Evolutionary conservation across 2,113 vertebrate genomes (phyloP).

Genomic region (Corydoras sp.): DNA sequence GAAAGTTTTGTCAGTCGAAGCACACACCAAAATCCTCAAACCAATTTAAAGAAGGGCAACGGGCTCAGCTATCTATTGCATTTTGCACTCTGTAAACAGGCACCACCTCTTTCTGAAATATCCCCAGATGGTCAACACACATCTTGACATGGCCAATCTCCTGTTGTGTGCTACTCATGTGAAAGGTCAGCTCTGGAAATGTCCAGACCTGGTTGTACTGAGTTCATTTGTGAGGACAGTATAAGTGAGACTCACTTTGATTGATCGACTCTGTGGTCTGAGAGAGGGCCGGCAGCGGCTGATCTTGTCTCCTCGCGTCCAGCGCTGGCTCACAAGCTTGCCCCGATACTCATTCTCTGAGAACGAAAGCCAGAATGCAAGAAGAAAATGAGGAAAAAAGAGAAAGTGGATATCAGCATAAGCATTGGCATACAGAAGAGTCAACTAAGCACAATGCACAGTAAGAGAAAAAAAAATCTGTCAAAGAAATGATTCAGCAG

Average conservation of each 20-base stretch:
- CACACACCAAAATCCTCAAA: too few relatives aligned
- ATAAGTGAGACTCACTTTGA: constrained; percentile 75
- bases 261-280: constrained; percentile 70
- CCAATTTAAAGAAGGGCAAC: too few relatives aligned
- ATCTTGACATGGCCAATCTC: too few relatives aligned
- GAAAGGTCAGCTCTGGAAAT: too few relatives aligned
- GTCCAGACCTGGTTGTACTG: too few relatives aligned
- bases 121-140: too few relatives aligned
- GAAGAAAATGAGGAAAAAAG: constrained; percentile 1
- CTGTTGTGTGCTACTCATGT: too few relatives aligned
- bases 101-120: too few relatives aligned
- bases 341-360: constrained; percentile 96
- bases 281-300: constrained; percentile 76
- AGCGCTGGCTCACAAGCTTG: constrained; percentile 93
- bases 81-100: too few relatives aligned
- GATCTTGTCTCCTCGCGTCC: constrained; percentile 86
- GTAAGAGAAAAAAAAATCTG: background rate
- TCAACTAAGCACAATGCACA: constrained; percentile 13
- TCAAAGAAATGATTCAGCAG: constrained; percentile 41
- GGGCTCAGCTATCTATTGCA: too few relatives aligned
- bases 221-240: too few relatives aligned
- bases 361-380: constrained; percentile 15
- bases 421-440: constrained; percentile 13
- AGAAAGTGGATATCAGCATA: constrained; percentile 10
- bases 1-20: too few relatives aligned